Evolutionary conservation across 2,113 vertebrate genomes (phyloP).

Genomic region (Platanista minor): DNA sequence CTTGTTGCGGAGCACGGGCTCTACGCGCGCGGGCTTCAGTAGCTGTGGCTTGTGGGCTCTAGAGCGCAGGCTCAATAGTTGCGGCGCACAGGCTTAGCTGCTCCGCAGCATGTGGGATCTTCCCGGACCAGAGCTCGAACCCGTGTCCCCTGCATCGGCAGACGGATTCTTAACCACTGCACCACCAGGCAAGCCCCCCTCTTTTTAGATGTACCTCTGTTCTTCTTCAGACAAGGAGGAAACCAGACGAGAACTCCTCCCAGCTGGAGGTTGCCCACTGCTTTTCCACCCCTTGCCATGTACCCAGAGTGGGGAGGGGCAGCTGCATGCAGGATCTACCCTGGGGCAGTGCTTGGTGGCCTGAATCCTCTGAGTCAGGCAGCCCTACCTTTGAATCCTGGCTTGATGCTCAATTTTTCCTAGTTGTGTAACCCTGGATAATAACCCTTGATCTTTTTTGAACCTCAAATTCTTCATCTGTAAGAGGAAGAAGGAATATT

Average conservation of each 20-base stretch:
- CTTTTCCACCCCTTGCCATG: neutral
- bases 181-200: neutral
- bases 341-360: neutral
- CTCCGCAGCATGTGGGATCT: too few relatives aligned
- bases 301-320: neutral
- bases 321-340: neutral
- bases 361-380: neutral
- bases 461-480: neutral
- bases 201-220: neutral
- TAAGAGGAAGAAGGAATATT: neutral
- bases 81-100: too few relatives aligned
- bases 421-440: neutral
- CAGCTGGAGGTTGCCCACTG: neutral
- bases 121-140: too few relatives aligned
- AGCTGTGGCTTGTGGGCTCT: too few relatives aligned
- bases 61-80: too few relatives aligned
- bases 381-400: neutral
- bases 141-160: too few relatives aligned
- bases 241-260: neutral
- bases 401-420: neutral
- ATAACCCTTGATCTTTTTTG: neutral
- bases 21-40: too few relatives aligned
- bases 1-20: too few relatives aligned
- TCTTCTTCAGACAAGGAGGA: neutral
- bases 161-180: too few relatives aligned